Conservation (phyloP, 1,140 invertebrate species). For the Brachionus asplanchnoidis region DNA sequence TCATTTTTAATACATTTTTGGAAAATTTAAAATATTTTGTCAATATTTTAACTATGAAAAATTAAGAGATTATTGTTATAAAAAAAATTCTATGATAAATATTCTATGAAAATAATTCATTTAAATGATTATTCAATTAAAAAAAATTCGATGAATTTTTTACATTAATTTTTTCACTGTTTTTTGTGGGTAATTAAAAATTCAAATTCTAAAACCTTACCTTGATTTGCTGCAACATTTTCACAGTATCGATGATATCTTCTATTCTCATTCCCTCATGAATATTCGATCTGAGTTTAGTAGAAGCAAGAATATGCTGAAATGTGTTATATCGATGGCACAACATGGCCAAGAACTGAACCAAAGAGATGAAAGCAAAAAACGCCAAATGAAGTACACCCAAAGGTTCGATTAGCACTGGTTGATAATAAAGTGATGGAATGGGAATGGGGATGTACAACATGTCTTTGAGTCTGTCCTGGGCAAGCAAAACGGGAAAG, state of each 20-base stretch:
- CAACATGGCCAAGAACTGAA: slow-evolving; percentile 95
- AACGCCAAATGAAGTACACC: slow-evolving; percentile 97
- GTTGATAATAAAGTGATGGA: slow-evolving; percentile 43
- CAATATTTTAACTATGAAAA: too few species aligned
- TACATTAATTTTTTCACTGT: too few species aligned
- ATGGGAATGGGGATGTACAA: slow-evolving; percentile 48
- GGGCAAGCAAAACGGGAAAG: slow-evolving; percentile 70
- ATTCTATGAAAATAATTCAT: too few species aligned
- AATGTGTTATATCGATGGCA: slow-evolving; percentile 97
- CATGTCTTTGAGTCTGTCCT: slow-evolving; percentile 48
- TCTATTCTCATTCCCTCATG: slow-evolving; percentile 43
- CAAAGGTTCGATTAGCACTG: slow-evolving; percentile 71
- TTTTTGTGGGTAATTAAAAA: too few species aligned
- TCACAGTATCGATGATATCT: slow-evolving; percentile 45
- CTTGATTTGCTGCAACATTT: slow-evolving; percentile 45
- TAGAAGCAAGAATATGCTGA: slow-evolving; percentile 94
- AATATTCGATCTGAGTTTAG: slow-evolving; percentile 72
- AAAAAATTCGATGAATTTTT: too few species aligned
- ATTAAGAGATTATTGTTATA: too few species aligned
- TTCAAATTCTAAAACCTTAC: neutral
- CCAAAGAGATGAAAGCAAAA: slow-evolving; percentile 88
- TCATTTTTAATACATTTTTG: too few species aligned
- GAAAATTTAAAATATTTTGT: too few species aligned
- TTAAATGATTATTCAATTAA: too few species aligned
- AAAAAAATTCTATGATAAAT: too few species aligned